Percentiles rank a stretch among this genome's conserved stretches.
Conservation (phyloP, 2,113 vertebrate genomes). For the Scartelaos histophorus region DNA sequence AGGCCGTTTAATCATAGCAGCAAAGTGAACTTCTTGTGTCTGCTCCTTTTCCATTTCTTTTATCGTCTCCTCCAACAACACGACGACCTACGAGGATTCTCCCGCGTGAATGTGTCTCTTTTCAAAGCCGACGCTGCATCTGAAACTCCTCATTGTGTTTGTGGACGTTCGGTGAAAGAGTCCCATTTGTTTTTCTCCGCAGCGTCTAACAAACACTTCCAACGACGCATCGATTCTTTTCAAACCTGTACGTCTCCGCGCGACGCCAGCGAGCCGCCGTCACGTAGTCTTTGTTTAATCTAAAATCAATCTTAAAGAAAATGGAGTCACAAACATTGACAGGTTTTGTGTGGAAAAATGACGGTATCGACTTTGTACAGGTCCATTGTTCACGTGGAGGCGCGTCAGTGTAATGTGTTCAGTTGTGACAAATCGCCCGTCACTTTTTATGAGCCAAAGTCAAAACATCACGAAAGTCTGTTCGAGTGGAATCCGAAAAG, state of each 20-base stretch:
- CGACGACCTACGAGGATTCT: neutral
- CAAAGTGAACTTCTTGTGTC: neutral
- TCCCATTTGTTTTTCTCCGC: neutral
- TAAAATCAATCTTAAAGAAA: constrained; percentile 35
- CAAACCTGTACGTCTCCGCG: constrained; percentile 6
- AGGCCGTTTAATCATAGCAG: neutral
- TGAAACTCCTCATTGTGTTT: neutral
- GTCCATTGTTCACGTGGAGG: neutral
- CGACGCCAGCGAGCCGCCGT: constrained; percentile 11
- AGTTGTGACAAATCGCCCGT: neutral
- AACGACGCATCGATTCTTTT: constrained; percentile 7
- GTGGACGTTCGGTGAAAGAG: no score
- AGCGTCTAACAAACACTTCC: neutral
- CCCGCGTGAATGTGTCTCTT: neutral
- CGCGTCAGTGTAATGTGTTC: constrained; percentile 3
- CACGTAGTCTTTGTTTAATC: constrained; percentile 8
- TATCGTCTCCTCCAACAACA: neutral
- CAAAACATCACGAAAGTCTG: neutral
- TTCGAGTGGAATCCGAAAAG: neutral
- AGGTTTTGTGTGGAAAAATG: constrained; percentile 5
- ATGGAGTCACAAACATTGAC: constrained; percentile 7
- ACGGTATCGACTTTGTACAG: constrained; percentile 15
- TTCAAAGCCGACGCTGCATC: neutral
- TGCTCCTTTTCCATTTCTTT: neutral
- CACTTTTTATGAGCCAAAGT: neutral